These are phyloP conservation scores for Oenanthe melanoleuca DNA, from an alignment of 2,113 vertebrate genomes.

Conservation along the genomic window DNA sequence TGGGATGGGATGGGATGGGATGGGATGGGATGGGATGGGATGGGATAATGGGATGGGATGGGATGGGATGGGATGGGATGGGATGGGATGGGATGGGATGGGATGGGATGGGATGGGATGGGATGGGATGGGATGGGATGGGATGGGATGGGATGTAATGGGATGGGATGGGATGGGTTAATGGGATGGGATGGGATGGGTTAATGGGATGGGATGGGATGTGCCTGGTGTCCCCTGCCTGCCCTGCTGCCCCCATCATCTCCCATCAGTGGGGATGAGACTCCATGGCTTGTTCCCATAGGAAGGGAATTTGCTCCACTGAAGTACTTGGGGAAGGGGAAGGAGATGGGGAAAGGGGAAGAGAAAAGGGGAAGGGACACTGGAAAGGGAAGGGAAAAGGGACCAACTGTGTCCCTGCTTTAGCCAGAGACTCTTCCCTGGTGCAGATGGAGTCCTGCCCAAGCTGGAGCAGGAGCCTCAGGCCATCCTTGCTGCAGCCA, in stretches of 20 bases:
- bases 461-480: neutral
- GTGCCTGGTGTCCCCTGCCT: neutral
- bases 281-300: neutral
- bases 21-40: too few species aligned
- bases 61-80: too few species aligned
- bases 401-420: neutral
- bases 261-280: neutral
- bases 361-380: neutral
- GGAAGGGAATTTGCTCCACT: neutral
- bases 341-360: neutral
- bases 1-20: neutral
- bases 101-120: too few species aligned
- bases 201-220: too few species aligned
- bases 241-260: neutral
- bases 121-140: too few species aligned
- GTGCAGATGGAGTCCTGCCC: neutral
- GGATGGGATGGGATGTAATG: too few species aligned
- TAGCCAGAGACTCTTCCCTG: neutral
- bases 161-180: too few species aligned
- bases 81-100: too few species aligned
- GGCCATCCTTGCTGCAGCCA: neutral
- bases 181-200: too few species aligned
- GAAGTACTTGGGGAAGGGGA: neutral
- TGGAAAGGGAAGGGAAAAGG: accelerated
- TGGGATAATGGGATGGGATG: too few species aligned